These are phyloP conservation scores for Antheraea yamamai DNA, from an alignment of 2,888 invertebrate genomes.

Conservation along the genomic window DNA sequence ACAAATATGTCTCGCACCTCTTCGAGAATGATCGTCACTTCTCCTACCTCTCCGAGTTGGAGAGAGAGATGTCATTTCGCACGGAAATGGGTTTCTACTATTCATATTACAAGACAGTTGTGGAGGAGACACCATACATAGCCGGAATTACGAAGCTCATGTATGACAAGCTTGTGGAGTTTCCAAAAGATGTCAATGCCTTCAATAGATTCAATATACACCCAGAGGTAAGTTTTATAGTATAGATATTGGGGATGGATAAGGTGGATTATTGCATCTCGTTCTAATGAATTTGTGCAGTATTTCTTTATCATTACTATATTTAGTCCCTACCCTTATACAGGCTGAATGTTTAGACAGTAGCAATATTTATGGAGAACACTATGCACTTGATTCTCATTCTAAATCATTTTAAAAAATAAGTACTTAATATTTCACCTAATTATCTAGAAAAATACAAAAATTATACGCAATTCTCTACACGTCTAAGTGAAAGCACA, in stretches of 20 bases:
- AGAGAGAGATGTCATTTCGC: constrained; percentile 92
- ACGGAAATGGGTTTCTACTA: constrained; percentile 96
- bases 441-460: too few relatives aligned
- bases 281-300: too few relatives aligned
- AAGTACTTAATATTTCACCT: too few relatives aligned
- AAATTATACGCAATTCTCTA: too few relatives aligned
- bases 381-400: too few relatives aligned
- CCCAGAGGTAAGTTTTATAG: constrained; percentile 86
- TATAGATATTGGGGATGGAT: not conserved
- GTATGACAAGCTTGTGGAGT: constrained; percentile 90
- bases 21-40: constrained; percentile 94
- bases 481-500: too few relatives aligned
- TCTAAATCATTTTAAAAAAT: too few relatives aligned
- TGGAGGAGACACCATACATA: constrained; percentile 84
- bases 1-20: constrained; percentile 85
- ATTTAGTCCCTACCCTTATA: too few relatives aligned
- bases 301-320: too few relatives aligned
- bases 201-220: constrained; percentile 91
- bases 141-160: constrained; percentile 84
- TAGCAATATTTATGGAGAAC: too few relatives aligned
- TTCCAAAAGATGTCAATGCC: constrained; percentile 90
- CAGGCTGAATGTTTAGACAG: too few relatives aligned
- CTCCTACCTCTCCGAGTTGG: constrained; percentile 90
- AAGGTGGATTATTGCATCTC: too few relatives aligned
- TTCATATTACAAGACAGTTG: constrained; percentile 92